A percentile compares a stretch with the other conserved stretches of the same genome.
Evolutionary conservation across 1,140 invertebrate species (phyloP).

Genomic region (Brachionus manjavacas): DNA sequence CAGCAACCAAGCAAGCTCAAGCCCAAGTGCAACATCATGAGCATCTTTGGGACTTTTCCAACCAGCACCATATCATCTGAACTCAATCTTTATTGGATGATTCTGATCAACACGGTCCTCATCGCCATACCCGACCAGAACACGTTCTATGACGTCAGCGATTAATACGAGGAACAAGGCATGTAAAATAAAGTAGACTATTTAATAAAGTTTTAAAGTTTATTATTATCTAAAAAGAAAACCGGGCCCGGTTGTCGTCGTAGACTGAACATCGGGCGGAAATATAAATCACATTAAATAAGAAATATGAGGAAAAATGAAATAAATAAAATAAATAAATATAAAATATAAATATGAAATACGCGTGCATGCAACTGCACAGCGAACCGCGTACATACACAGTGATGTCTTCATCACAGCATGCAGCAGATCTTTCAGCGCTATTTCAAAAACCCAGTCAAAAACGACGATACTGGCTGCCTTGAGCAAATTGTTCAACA

Average conservation of each 20-base stretch:
- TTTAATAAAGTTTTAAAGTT: no score
- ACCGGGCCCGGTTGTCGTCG: no score
- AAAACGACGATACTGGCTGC: conserved; percentile 46
- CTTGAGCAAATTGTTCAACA: conserved; percentile 39
- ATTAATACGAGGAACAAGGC: conserved; percentile 88
- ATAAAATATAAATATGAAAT: no score
- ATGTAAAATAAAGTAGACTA: no score
- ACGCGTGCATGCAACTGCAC: no score
- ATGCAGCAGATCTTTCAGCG: conserved; percentile 81
- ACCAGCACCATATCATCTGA: conserved; percentile 16
- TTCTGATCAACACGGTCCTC: conserved; percentile 53
- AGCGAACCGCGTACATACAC: no score
- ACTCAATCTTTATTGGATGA: conserved; percentile 38
- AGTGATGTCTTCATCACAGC: no score
- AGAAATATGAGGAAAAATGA: no score
- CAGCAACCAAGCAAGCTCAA: conserved; percentile 63
- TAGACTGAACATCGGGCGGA: no score
- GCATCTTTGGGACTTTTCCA: conserved; percentile 77
- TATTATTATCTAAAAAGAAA: no score
- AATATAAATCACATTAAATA: no score
- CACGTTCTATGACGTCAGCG: conserved; percentile 95
- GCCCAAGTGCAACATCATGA: conserved; percentile 79
- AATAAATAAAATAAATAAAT: no score
- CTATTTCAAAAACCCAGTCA: conserved; percentile 64
- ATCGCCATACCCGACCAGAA: conserved; percentile 93